Evolutionary conservation across 2,797 vertebrate species (phyloP).

Genomic region (Cichlasoma orientale): DNA sequence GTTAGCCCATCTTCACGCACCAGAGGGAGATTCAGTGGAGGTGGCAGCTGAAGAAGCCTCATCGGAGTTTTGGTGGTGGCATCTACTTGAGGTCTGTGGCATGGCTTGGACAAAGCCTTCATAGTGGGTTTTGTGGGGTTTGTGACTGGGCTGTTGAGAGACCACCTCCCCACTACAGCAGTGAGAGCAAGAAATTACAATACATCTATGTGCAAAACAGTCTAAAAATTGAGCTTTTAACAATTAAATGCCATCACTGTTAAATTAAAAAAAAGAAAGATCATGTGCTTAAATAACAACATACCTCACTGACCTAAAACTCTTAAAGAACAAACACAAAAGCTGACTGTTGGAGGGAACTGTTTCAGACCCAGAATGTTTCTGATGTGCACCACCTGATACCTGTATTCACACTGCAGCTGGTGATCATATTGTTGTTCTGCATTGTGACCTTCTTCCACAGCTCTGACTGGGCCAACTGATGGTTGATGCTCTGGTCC

Average conservation of each 20-base stretch:
- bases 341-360: not conserved
- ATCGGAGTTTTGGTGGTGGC: not conserved
- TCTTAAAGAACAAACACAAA: not conserved
- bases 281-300: not conserved
- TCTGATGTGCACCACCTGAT: not conserved
- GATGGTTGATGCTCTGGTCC: constrained; percentile 85
- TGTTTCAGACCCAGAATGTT: not conserved
- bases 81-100: not conserved
- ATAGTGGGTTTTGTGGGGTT: not conserved
- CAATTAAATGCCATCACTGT: not conserved
- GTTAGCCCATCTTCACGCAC: constrained; percentile 33
- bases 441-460: constrained; percentile 78
- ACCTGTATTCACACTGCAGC: constrained; percentile 33
- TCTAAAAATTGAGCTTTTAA: not conserved
- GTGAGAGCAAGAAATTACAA: constrained; percentile 32
- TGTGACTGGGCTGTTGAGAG: not conserved
- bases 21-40: constrained; percentile 66
- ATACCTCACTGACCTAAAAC: not conserved
- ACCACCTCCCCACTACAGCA: constrained; percentile 26
- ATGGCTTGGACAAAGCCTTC: not conserved
- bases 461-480: constrained; percentile 82
- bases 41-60: constrained; percentile 55
- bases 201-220: not conserved
- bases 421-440: constrained; percentile 56
- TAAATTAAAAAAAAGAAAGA: not conserved